These are phyloP conservation scores for Chrysomela aeneicollis DNA, from an alignment of 2,888 invertebrate species.

Conservation along the genomic window DNA sequence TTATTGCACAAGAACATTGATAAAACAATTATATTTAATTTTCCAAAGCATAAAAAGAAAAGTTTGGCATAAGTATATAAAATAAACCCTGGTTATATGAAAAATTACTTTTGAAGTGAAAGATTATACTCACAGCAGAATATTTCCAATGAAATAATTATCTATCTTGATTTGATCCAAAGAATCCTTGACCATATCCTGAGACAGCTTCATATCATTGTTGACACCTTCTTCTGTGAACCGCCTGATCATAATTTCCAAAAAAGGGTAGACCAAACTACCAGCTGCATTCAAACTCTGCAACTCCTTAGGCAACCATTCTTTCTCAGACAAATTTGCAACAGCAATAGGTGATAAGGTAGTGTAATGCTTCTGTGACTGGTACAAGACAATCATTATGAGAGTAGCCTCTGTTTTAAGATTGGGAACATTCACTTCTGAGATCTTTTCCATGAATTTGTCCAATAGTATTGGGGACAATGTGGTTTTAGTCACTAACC, in stretches of 20 bases:
- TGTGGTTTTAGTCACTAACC: constrained; percentile 71
- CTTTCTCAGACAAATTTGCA: constrained; percentile 61
- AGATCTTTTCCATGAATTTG: constrained; percentile 68
- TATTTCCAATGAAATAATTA: constrained; percentile 63
- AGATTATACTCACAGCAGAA: constrained; percentile 66
- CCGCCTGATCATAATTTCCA: constrained; percentile 66
- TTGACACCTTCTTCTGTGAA: constrained; percentile 64
- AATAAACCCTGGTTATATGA: no score
- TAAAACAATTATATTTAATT: no score
- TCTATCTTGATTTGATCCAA: constrained; percentile 69
- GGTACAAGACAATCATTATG: constrained; percentile 75
- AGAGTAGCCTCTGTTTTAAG: constrained; percentile 71
- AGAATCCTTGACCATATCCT: constrained; percentile 66
- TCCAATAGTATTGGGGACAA: constrained; percentile 67
- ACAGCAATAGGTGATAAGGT: constrained; percentile 65
- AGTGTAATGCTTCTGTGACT: constrained; percentile 65
- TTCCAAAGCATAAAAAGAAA: no score
- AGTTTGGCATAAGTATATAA: no score
- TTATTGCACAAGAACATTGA: no score
- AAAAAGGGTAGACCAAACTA: constrained; percentile 67
- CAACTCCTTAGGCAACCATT: constrained; percentile 64
- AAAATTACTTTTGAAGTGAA: no score
- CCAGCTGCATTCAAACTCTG: constrained; percentile 66
- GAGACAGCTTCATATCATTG: constrained; percentile 62
- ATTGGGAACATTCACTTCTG: constrained; percentile 62